Base-by-base conservation (phyloP, 2,797 vertebrate species). In the Aldrovandia affinis region DNA sequence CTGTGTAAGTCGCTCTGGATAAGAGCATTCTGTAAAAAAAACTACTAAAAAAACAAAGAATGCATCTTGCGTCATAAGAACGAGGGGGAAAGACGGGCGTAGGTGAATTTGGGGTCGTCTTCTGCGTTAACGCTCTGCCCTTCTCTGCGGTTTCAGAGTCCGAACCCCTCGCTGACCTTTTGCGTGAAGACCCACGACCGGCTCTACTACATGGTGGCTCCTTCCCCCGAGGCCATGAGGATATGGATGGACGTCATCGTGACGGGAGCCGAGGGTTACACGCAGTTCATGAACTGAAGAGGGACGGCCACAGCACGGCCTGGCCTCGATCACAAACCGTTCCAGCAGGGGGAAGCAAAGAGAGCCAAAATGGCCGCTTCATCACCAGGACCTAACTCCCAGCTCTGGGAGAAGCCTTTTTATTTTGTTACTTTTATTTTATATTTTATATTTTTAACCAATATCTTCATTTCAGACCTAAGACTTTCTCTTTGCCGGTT, bases 241-340 rank as follows among this genome's bases (percentile, higher is more conserved):
- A 99, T 99, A 92, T 99, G 98, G 98, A 99, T 99, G 98, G 98
- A 99, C 0, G 98, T 97, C 89, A 98, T 99, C 25, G 97, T 99
- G 89, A 99, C 98, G 0, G 98, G 98, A 0, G 98, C 98, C 0
- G 98, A 99, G 93, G 98, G 98, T 25, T 98, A 99, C 91, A 99
- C 98, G 0, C 97, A 99, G 94, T 99, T 99, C 93, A 96, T 98
- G 97, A 99, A 95, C 95, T 99, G 93, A 96, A 92, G 89, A 89
- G 88, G 88, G n/a, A 28, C 39, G 54, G 15, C 36, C 6, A 0
- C 30, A 9, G 52, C 20, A 44, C 15, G 22, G 63, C 39, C 12
- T 80, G 61, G 36, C 63, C 39, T 80, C 83, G 87, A 18, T 79
- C 85, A 42, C 68, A 65, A 83, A 85, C 4, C 0, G 75, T 89